phyloP scores from a whole-genome alignment of 2,113 vertebrate genomes.

The Dascyllus trimaculatus region DNA sequence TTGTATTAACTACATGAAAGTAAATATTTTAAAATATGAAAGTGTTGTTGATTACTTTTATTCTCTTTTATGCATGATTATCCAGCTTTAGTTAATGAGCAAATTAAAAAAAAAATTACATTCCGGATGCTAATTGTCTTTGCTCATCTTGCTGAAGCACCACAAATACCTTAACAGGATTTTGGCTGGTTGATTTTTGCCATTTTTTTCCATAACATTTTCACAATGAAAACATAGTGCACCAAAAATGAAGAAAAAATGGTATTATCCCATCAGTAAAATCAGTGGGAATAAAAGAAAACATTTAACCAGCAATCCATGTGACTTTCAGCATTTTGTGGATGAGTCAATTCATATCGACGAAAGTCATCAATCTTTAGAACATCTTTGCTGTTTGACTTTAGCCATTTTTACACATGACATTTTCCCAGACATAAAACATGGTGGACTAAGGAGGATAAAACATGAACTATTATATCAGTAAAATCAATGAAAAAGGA shows the following conservation, averaged over 20 bases:
- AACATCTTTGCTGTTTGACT: not conserved
- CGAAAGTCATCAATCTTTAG: constrained; percentile 20
- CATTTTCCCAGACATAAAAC: too few species aligned
- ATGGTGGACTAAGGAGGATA: too few species aligned
- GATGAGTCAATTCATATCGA: not conserved
- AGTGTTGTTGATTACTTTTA: constrained; percentile 69
- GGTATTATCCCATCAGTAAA: not conserved
- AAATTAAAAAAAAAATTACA: constrained; percentile 73
- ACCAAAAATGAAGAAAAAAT: not conserved
- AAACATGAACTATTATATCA: too few species aligned
- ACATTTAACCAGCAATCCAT: not conserved
- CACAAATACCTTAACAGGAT: constrained; percentile 15
- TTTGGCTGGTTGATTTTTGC: constrained; percentile 18
- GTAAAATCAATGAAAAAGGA: too few species aligned
- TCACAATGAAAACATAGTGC: not conserved
- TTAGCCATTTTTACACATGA: too few species aligned
- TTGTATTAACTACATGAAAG: constrained; percentile 37
- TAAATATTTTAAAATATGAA: constrained; percentile 60
- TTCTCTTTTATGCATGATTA: constrained; percentile 73
- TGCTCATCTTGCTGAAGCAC: constrained; percentile 29
- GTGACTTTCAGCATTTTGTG: not conserved
- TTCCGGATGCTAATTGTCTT: constrained; percentile 45
- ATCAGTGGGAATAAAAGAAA: constrained; percentile 1
- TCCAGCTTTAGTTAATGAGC: constrained; percentile 58
- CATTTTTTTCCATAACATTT: constrained; percentile 12